phyloP scores from a whole-genome alignment of 1,140 invertebrate species.

The Drosophila oshimai region DNA sequence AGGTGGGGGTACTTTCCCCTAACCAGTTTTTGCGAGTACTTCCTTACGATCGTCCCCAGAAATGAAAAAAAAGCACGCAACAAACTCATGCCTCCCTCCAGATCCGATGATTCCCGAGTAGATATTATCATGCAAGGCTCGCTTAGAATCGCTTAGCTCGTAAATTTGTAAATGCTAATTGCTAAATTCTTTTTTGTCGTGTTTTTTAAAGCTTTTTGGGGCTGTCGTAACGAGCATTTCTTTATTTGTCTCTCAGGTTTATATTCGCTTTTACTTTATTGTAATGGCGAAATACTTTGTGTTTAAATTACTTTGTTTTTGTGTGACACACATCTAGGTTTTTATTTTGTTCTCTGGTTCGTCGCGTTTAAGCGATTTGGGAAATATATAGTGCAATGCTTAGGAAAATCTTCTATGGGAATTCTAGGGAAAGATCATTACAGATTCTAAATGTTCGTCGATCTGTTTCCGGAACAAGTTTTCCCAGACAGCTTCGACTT shows the following conservation, averaged over 20 bases:
- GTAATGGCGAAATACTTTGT: conserved; percentile 2
- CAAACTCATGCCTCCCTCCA: conserved; percentile 47
- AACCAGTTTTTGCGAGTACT: conserved; percentile 38
- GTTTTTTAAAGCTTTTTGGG: conserved; percentile 19
- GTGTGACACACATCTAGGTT: background rate
- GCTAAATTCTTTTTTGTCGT: conserved; percentile 30
- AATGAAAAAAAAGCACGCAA: conserved; percentile 46
- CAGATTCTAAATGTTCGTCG: background rate
- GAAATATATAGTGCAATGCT: conserved; percentile 2
- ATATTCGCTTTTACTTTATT: background rate
- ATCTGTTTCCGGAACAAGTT: conserved; percentile 21
- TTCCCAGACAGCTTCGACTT: background rate
- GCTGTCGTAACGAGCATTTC: conserved; percentile 20
- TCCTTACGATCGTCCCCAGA: conserved; percentile 51
- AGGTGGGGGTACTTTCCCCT: background rate
- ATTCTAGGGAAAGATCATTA: background rate
- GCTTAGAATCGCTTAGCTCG: conserved; percentile 31
- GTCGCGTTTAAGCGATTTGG: background rate
- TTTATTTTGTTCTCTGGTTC: background rate
- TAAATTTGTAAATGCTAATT: conserved; percentile 60
- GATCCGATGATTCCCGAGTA: conserved; percentile 27
- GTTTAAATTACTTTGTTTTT: background rate
- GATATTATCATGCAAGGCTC: conserved; percentile 64
- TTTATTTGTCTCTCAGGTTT: background rate
- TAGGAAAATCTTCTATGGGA: background rate